These are phyloP conservation scores for Bombycilla garrulus DNA, from an alignment of 2,113 vertebrate genomes.

Conservation along the genomic window DNA sequence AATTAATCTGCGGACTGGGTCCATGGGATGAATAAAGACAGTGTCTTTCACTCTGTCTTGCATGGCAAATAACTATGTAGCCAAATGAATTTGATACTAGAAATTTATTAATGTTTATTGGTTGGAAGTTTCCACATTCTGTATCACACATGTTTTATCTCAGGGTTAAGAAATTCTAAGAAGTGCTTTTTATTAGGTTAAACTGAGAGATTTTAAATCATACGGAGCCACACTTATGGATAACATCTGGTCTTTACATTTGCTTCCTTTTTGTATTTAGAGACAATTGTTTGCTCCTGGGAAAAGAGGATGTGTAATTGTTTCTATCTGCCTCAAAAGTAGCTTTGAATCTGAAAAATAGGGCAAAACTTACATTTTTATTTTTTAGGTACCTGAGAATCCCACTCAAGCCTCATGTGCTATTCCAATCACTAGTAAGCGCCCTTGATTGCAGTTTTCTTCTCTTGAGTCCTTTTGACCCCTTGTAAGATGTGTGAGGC, in stretches of 20 bases:
- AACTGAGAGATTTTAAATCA: slow-evolving; percentile 31
- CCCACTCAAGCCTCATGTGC: neutral
- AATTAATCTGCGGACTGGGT: neutral
- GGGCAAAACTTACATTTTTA: neutral
- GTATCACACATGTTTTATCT: slow-evolving; percentile 40
- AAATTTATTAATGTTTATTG: neutral
- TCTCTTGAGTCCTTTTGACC: slow-evolving; percentile 8
- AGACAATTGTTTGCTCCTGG: neutral
- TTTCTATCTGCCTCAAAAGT: neutral
- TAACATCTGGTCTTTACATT: slow-evolving; percentile 37
- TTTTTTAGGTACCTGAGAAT: neutral
- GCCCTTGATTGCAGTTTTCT: neutral
- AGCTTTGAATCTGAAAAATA: neutral
- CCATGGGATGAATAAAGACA: slow-evolving; percentile 1
- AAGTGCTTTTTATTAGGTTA: slow-evolving; percentile 46
- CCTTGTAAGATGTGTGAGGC: neutral
- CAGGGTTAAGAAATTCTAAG: slow-evolving; percentile 34
- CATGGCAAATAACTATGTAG: neutral
- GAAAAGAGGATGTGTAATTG: neutral
- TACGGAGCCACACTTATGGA: slow-evolving; percentile 21
- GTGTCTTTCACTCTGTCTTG: neutral
- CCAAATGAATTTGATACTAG: slow-evolving; percentile 18
- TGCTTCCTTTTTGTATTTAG: neutral
- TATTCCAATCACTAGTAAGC: neutral
- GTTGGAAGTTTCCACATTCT: neutral